phyloP scores from a whole-genome alignment of 2,113 vertebrate species.

The Hassar affinis region DNA sequence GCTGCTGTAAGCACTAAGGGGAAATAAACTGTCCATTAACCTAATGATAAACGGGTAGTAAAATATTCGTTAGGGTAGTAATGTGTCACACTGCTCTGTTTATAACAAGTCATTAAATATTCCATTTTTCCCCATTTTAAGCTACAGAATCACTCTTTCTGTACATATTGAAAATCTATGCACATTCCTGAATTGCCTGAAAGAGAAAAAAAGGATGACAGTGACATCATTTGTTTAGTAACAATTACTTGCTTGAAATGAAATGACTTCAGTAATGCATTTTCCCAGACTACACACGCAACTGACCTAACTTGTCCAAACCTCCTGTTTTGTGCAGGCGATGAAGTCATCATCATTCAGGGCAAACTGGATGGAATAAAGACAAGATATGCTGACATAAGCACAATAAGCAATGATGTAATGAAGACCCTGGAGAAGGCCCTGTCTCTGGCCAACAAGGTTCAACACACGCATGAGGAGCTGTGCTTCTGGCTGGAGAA shows the following conservation, averaged over 20 bases:
- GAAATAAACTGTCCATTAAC: background rate
- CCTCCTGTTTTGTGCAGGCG: conserved; percentile 73
- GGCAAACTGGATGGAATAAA: conserved; percentile 96
- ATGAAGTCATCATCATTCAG: conserved; percentile 95
- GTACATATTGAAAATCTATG: background rate
- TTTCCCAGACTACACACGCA: background rate
- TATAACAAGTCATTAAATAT: background rate
- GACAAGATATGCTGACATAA: conserved; percentile 88
- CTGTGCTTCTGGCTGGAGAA: conserved; percentile 84
- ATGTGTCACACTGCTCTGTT: background rate
- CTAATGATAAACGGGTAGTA: background rate
- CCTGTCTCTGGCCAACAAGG: conserved; percentile 77
- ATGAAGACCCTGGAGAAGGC: conserved; percentile 83
- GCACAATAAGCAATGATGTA: conserved; percentile 78
- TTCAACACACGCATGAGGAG: conserved; percentile 77
- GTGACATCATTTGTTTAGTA: background rate
- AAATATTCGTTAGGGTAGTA: no score
- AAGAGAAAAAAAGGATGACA: background rate
- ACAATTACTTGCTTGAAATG: background rate
- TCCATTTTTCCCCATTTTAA: background rate
- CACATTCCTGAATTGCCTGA: background rate
- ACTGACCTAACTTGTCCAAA: background rate
- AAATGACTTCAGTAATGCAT: background rate
- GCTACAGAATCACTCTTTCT: background rate
- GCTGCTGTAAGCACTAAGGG: background rate